Base-by-base conservation (phyloP, 1,140 invertebrate genomes). In the Papilio polyxenes region DNA sequence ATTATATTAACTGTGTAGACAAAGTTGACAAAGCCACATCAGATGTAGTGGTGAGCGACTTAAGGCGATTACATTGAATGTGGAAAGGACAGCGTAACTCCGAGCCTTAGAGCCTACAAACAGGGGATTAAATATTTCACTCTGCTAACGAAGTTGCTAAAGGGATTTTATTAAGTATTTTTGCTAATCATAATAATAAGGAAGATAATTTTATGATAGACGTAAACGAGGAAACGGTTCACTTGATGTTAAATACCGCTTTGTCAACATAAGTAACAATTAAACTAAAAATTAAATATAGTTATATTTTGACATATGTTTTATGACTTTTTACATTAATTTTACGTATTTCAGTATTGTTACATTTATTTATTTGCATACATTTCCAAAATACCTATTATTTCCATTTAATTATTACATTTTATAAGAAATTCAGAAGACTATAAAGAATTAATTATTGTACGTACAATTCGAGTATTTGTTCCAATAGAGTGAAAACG, bases 1-100 rank as follows among this genome's bases (percentile, higher is more conserved):
- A 44, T 44, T 44, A 2, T 44, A 44, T 44, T 44, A 44, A 44
- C 40, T 44, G 40, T 44, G 7, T 44, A 44, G 86, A 87, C 87
- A 87, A 86, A 90, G 86, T 90, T 72, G 31, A 4, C 65, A 40
- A 17, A 72, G 31, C 31, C 65, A 37, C 4, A 31, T 17, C 13
- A 37, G 65, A 72, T 37, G 13, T 76, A 85, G 85, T 87, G 87
- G 87, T 91, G 91, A 91, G 91, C 92, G 92, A 93, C 92, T 93
- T 93, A 93, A 86, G 86, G 86, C 75, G 87, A 91, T 93, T 91
- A 90, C 88, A 83, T 82, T 79, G 78, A 84, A 83, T 82, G 86
- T 84, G 84, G 84, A 88, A 85, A 84, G 79, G 83, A 75, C 53
- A 65, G 78, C 82, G 82, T 86, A 78, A 69, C 84, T 86, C 84